Percentiles rank a stretch among this genome's conserved stretches.
phyloP scores from a whole-genome alignment of 92 coral and sea anemone genomes.

The Bergia sp. region DNA sequence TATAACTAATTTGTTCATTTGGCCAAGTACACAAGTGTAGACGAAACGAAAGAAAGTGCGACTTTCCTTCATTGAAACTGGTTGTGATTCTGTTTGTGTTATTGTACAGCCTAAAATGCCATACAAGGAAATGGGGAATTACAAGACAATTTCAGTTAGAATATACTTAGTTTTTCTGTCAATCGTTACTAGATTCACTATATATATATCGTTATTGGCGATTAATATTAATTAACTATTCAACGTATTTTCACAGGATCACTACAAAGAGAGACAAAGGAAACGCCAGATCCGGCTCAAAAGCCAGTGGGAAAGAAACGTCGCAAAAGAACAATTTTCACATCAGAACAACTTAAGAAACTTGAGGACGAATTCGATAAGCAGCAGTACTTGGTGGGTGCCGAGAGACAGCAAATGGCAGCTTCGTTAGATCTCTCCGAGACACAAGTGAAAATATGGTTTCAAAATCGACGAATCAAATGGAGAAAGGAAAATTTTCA shows the following conservation, averaged over 20 bases:
- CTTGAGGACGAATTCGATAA: conserved; percentile 91
- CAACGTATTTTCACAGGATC: background rate
- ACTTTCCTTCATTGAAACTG: too few relatives aligned
- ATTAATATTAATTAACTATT: background rate
- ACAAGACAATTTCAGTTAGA: too few relatives aligned
- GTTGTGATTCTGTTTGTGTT: too few relatives aligned
- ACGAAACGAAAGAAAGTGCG: too few relatives aligned
- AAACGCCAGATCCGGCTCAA: background rate
- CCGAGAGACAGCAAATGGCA: conserved; percentile 91
- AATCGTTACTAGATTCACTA: background rate
- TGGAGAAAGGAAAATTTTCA: conserved; percentile 96
- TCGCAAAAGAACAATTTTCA: conserved; percentile 92
- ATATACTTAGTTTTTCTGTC: too few relatives aligned
- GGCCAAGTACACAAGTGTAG: too few relatives aligned
- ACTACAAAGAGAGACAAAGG: conserved; percentile 1
- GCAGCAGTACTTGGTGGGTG: conserved; percentile 94
- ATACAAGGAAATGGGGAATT: too few relatives aligned
- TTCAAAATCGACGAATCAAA: conserved; percentile 95
- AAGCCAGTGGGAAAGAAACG: conserved; percentile 72
- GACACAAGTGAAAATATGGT: conserved; percentile 99
- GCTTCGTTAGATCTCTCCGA: conserved; percentile 83
- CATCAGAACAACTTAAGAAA: conserved; percentile 87
- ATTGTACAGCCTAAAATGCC: too few relatives aligned
- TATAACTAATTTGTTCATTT: too few relatives aligned
- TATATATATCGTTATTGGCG: background rate